Evolutionary conservation across 2,113 vertebrate species (phyloP), one percentile per base, ranked within the genome.

Genomic region (Morone saxatilis): DNA sequence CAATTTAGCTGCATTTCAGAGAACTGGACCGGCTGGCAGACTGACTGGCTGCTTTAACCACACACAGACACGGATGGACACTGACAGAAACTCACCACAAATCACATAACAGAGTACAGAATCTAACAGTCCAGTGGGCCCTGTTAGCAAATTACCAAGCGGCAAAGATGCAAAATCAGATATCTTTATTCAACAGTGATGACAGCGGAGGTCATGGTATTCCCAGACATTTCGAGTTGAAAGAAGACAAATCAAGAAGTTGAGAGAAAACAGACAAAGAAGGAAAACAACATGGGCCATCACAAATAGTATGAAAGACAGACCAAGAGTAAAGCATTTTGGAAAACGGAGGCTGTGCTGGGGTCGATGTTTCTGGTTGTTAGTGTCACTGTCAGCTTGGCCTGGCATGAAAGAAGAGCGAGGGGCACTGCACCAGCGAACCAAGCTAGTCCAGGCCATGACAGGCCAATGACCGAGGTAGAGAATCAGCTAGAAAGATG

Each of bases 1-100:
- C 91, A 92, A 94, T 91, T 93, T 89, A 90, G 89, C 77, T 75
- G 80, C 76, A 72, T 89, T 90, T 85, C 90, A 86, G 76, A 84
- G 88, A 86, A 82, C 40, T 57, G 86, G 83, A 78, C 76, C 6
- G 72, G 61, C 82, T 87, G 83, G 68, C 86, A 72, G 71, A 43
- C 43, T 20, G 71, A 77, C 78, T 80, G 80, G 61, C 80, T 81
- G 79, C 81, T 80, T 73, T 62, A 67, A 75, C 80, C 67, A 56
- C 68, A 76, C 59, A 63, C 68, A 76, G 10, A 83, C 73, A 62
- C 7, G 63, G 73, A 80, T 60, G 65, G 66, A 80, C 62, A 25
- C 71, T 76, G 77, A 90, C 76, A 78, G 56, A 86, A 69, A 72
- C 51, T 66, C 74, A 77, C 65, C 79, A 63, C 48, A 83, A 89